Conservation (phyloP, 2,888 invertebrate species). For the Diabrotica balteata region DNA sequence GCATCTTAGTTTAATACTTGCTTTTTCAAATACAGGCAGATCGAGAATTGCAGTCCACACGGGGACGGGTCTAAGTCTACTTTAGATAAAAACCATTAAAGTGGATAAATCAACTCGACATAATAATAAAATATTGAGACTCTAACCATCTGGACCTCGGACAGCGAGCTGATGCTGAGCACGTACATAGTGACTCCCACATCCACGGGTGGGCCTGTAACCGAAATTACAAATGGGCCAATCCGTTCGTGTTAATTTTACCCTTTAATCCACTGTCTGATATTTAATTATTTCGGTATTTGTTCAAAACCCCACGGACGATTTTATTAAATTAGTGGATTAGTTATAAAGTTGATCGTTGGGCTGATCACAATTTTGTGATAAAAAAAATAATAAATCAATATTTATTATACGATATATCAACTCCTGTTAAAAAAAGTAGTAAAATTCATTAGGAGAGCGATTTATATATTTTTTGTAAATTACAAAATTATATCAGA, state of each 20-base stretch:
- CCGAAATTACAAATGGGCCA: slow-evolving; percentile 56
- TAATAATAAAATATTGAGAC: slow-evolving; percentile 16
- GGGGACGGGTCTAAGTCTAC: slow-evolving; percentile 50
- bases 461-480: too few relatives aligned
- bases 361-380: too few relatives aligned
- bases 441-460: too few relatives aligned
- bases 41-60: slow-evolving; percentile 31
- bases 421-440: too few relatives aligned
- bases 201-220: slow-evolving; percentile 95
- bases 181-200: slow-evolving; percentile 98
- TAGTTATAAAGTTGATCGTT: too few relatives aligned
- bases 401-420: too few relatives aligned
- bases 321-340: too few relatives aligned
- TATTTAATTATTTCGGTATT: too few relatives aligned
- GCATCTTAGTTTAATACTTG: too few relatives aligned
- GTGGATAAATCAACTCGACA: slow-evolving; percentile 18
- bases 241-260: slow-evolving; percentile 44
- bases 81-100: slow-evolving; percentile 34
- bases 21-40: not conserved
- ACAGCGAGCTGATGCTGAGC: slow-evolving; percentile 97
- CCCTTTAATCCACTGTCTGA: not conserved
- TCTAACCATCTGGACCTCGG: slow-evolving; percentile 94
- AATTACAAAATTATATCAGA: too few relatives aligned
- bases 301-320: too few relatives aligned
- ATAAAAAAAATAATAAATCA: too few relatives aligned